Evolutionary conservation across 2,797 vertebrate genomes (phyloP), one percentile per base, ranked within the genome.

Genomic region (Hapalemur alaotrensis): DNA sequence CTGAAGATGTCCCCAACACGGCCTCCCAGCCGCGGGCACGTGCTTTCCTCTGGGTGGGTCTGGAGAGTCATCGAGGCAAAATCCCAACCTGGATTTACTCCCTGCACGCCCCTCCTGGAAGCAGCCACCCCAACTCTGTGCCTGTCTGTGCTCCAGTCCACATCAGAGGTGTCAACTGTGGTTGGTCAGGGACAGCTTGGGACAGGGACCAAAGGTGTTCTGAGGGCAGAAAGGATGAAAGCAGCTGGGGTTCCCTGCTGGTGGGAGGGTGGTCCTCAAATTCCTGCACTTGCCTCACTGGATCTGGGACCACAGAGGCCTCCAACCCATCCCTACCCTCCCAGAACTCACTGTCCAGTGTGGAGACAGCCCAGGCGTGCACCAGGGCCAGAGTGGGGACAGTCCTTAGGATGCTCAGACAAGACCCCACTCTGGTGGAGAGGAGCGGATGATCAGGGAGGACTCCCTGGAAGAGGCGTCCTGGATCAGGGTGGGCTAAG

Each of bases 21-120:
- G 17, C 32, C 32, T 72, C 52, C 52, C 20, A n/a, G 30, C n/a
- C 0, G 0, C 6, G 17, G 25, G 30, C 10, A 0, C 1, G 5
- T 6, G 15, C 32, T 89, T 25, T 89, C 70, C 50, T 87, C 43
- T 50, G 4, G 6, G 25, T 30, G 41, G 38, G 25, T 59, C 48
- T 38, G 32, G n/a, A 48, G 23, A 32, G 63, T 25, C 4, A 3
- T 7, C 25, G 86, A 87, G 54, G 25, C 57, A 9, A 35, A 79
- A 69, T 20, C 61, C 23, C 43, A 67, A 22, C 30, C 18, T 35
- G 48, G 28, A 82, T 84, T 54, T 72, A n/a, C 13, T 35, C 65
- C 84, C 50, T n/a, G 6, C 14, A 35, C 32, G 5, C 23, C 18
- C 10, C 25, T 63, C 57, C 18, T 10, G 30, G 75, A 82, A 41